Base-by-base conservation (phyloP, 2,888 invertebrate genomes). In the Stenodema calcarata region DNA sequence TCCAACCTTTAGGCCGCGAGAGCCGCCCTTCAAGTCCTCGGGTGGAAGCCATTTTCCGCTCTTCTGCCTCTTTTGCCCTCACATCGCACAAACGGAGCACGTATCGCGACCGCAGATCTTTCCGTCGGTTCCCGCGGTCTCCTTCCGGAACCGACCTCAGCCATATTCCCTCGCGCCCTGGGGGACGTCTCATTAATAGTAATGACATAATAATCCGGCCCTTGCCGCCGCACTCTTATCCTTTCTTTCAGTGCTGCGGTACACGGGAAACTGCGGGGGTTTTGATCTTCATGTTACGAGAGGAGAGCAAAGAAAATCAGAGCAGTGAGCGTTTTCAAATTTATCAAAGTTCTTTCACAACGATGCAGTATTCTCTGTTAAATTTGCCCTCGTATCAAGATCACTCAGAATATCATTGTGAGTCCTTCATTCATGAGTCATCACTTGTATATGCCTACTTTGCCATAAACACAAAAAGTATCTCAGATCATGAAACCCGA, bases 81-180 rank as follows among this genome's bases (percentile, higher is more conserved):
- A 42, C 42, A 78, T 78, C 23, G 41, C n/a, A 78, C 18, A 44
- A 23, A 44, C 78, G 78, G 78, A 78, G 78, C 78, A 78, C 78
- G 78, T 78, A 78, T 78, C 78, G 78, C 78, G 23, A 18, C n/a
- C 27, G 23, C 44, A 47, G 44, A 78, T 78, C 78, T 76, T 18
- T 75, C 42, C 18, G 75, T 7, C 7, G 42, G 18, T 42, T 75
- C 42, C 70, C 35, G 75, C 7, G 18, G 35, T 16, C 35, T 18
- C 42, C 16, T 76, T n/a, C 42, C 41, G 30, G 7, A 54, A 23
- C 62, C 23, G 27, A 62, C 62, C 62, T 62, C 62, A 62, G 62
- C 62, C 27, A 41, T 14, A 9, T 41, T 16, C 18, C 23, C 35
- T 4, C 35, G n/a, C 35, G 35, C n/a, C 41, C 16, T n/a, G 41